Conservation (phyloP, 2,888 invertebrate genomes). For the Chelonus formosanus region DNA sequence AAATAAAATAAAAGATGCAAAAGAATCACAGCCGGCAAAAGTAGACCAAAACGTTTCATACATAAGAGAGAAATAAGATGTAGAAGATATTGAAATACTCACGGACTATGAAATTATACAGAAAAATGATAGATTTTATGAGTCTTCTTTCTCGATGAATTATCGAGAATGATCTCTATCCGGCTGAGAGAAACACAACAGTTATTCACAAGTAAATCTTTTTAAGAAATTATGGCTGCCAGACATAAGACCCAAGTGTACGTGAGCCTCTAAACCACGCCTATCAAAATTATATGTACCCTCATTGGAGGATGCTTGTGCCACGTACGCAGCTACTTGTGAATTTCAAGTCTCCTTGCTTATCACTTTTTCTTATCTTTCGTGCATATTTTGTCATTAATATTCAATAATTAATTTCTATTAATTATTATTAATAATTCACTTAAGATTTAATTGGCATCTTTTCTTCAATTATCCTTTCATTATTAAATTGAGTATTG, state of each 20-base stretch:
- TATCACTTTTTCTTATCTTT: constrained; percentile 5
- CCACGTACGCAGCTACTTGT: constrained; percentile 59
- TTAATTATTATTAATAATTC: not conserved
- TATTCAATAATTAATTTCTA: no score
- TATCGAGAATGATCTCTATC: constrained; percentile 13
- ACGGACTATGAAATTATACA: not conserved
- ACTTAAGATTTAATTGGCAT: no score
- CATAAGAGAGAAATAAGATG: not conserved
- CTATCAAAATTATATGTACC: constrained; percentile 50
- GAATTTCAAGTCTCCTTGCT: constrained; percentile 34
- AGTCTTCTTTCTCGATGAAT: constrained; percentile 9
- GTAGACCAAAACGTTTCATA: constrained; percentile 2
- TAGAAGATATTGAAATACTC: not conserved
- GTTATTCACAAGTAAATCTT: constrained; percentile 46
- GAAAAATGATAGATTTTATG: not conserved
- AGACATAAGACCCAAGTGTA: constrained; percentile 42
- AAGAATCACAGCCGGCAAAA: constrained; percentile 19
- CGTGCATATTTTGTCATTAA: not conserved
- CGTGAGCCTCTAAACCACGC: constrained; percentile 55
- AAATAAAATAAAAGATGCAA: not conserved
- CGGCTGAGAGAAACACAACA: constrained; percentile 33
- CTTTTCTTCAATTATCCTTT: no score
- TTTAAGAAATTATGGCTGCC: constrained; percentile 57
- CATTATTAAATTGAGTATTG: no score
- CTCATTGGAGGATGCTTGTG: constrained; percentile 53